phyloP scores from a whole-genome alignment of 2,888 invertebrate genomes.

The Pandemis cinnamomeana region DNA sequence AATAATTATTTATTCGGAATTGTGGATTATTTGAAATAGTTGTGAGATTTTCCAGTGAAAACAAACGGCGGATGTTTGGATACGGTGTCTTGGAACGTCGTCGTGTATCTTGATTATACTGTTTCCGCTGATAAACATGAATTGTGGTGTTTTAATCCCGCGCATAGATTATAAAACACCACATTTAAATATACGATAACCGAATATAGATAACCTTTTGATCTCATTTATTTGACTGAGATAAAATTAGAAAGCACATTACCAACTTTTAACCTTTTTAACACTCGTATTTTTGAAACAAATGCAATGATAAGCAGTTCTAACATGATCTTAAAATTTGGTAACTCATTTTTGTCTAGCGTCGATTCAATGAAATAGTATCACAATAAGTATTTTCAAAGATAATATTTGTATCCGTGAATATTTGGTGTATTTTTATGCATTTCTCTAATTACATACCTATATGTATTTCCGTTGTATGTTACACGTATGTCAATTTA shows the following conservation, averaged over 20 bases:
- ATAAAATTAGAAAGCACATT: conserved; percentile 21
- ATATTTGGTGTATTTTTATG: no score
- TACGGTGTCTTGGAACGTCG: conserved; percentile 37
- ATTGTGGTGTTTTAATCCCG: conserved; percentile 35
- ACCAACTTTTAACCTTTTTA: conserved; percentile 15
- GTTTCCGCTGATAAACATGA: conserved; percentile 40
- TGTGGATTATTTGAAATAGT: conserved; percentile 30
- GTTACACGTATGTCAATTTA: no score
- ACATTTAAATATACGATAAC: conserved; percentile 29
- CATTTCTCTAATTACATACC: no score
- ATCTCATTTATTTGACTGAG: conserved; percentile 24
- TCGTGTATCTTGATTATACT: conserved; percentile 41
- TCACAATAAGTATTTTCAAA: not conserved
- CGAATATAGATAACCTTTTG: conserved; percentile 24
- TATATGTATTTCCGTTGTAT: no score
- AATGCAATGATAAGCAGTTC: not conserved
- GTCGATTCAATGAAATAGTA: not conserved
- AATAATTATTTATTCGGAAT: conserved; percentile 38
- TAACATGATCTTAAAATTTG: not conserved
- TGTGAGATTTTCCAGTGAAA: conserved; percentile 43
- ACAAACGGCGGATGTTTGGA: conserved; percentile 43
- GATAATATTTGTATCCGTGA: no score
- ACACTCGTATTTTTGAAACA: conserved; percentile 11
- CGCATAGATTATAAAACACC: conserved; percentile 32
- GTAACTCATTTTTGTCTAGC: not conserved